Percentiles rank a stretch among this genome's conserved stretches.
Evolutionary conservation across 2,888 invertebrate genomes (phyloP).

Genomic region (Heterodera filipjevi): DNA sequence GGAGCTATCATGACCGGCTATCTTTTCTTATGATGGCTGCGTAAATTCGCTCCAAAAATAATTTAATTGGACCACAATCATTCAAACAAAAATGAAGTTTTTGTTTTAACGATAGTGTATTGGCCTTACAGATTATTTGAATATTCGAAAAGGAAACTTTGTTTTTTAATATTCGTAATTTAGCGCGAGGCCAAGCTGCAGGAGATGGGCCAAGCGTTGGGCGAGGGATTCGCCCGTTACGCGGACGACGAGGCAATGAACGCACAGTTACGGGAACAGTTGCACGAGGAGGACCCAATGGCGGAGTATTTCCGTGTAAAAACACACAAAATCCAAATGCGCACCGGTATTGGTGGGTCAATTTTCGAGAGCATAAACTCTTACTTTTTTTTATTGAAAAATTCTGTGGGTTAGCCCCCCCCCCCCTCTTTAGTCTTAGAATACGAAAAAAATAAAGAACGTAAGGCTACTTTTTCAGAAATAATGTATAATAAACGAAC

Average conservation of each 20-base stretch:
- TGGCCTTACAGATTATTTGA: not conserved
- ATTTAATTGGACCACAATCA: not conserved
- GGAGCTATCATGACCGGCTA: not conserved
- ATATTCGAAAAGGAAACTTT: not conserved
- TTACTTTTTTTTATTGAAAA: too few relatives aligned
- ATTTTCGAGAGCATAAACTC: too few relatives aligned
- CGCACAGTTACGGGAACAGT: constrained; percentile 70
- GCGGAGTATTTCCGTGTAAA: constrained; percentile 75
- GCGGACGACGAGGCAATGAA: constrained; percentile 88
- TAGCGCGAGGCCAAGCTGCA: constrained; percentile 74
- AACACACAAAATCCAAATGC: constrained; percentile 70
- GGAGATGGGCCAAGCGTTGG: constrained; percentile 81
- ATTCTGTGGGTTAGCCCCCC: too few relatives aligned
- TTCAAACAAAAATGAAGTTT: not conserved
- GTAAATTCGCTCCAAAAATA: constrained; percentile 1
- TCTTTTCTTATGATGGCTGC: not conserved
- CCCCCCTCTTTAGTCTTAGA: too few relatives aligned
- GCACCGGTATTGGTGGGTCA: constrained; percentile 50
- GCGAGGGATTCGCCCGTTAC: constrained; percentile 87
- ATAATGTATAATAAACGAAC: too few relatives aligned
- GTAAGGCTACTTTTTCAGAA: too few relatives aligned
- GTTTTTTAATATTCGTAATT: not conserved
- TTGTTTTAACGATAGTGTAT: not conserved
- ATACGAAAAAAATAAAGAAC: too few relatives aligned
- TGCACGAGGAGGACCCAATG: constrained; percentile 84